phyloP scores from a whole-genome alignment of 2,113 vertebrate genomes.

The Tragulus kanchil region DNA sequence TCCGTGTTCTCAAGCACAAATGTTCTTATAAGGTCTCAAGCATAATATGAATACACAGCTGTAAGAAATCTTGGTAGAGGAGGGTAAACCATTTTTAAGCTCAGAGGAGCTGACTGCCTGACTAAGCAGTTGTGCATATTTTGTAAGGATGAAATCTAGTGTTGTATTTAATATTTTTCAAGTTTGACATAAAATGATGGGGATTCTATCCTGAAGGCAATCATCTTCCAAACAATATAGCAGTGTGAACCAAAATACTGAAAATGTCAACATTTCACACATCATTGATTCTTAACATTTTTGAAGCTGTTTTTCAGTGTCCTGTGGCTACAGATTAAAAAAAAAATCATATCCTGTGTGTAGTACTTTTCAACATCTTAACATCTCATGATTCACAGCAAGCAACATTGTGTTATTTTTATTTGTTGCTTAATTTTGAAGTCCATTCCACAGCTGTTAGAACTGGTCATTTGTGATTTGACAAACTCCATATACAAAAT shows the following conservation, averaged over 20 bases:
- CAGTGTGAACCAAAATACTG: background rate
- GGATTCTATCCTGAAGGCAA: constrained; percentile 61
- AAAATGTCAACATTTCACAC: constrained; percentile 59
- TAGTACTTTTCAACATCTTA: background rate
- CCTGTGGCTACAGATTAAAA: background rate
- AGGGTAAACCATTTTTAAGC: background rate
- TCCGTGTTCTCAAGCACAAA: background rate
- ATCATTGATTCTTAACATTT: constrained; percentile 38
- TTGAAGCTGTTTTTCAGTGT: background rate
- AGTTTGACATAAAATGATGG: constrained; percentile 60
- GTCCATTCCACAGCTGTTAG: background rate
- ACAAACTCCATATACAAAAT: background rate
- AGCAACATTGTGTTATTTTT: background rate
- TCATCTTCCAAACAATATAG: constrained; percentile 26
- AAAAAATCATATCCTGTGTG: background rate
- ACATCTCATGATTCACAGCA: background rate
- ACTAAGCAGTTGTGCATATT: background rate
- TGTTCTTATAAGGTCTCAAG: background rate
- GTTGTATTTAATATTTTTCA: constrained; percentile 22
- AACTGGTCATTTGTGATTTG: background rate
- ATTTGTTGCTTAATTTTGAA: background rate
- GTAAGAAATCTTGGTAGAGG: background rate
- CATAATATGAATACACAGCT: background rate
- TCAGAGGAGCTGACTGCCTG: background rate
- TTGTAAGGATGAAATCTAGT: background rate